Evolutionary conservation across 2,888 invertebrate species (phyloP), one percentile per base, ranked within the genome.

Genomic region (Pristionchus japonicus): DNA sequence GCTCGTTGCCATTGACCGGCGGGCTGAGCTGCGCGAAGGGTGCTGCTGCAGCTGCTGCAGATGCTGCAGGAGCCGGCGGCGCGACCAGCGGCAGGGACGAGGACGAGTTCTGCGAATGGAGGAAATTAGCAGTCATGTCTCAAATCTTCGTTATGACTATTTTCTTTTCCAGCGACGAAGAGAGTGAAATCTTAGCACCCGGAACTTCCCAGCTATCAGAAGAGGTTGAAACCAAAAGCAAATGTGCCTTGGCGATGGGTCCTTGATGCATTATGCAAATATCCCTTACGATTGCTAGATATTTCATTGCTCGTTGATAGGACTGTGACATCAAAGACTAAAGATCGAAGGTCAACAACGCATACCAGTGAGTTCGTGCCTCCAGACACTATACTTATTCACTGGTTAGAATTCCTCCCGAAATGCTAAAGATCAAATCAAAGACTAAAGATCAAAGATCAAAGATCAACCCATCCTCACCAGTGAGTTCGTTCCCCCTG

Each of bases 21-120:
- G 61, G 40, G n/a, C 37, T 43, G 61, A 64, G 37, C 27, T 83
- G 82, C 15, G 82, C 82, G 82, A n/a, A 83, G 15, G 11, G 80
- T 11, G 74, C 64, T 34, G 64, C 64, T 7, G 64, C 64, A 64
- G 64, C 64, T 27, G 64, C 64, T 31, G 61, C 27, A 61, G 61
- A 4, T 15, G 67, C 15, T 34, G 37, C 34, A 70, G 70, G 70
- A 20, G 37, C 13, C n/a, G 57, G 0, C 1, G 57, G 9, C 23
- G 57, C 57, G 37, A 37, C 34, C 17, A 31, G 80, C 31, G 47
- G n/a, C 15, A 34, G 15, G 34, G 7, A 20, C 34, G 70, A 37
- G 13, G 80, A 49, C 31, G 64, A 67, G 64, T 31, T 67, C 57
- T 57, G 52, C 52, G 23, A 17, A 20, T 2, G 34, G 37, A 37